Percentiles rank a stretch among this genome's conserved stretches.
Conservation (phyloP, 2,113 vertebrate genomes). For the Nothoprocta pentlandii region DNA sequence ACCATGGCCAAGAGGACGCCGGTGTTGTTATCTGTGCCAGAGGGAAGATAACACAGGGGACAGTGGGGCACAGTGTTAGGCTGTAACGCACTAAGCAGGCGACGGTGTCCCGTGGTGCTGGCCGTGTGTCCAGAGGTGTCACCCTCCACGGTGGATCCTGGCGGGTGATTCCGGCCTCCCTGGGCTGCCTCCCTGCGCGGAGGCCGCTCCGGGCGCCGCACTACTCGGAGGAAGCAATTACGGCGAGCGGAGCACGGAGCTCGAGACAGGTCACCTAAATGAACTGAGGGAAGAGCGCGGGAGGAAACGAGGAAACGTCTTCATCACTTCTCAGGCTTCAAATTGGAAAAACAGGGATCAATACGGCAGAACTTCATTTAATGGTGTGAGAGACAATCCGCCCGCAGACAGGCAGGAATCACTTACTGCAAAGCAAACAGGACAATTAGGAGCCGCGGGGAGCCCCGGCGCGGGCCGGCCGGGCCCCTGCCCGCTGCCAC, state of each 20-base stretch:
- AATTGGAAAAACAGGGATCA: conserved; percentile 80
- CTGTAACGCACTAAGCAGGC: background rate
- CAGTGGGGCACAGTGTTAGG: too few relatives aligned
- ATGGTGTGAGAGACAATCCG: conserved; percentile 78
- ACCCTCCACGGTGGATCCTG: background rate
- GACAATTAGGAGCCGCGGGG: conserved; percentile 59
- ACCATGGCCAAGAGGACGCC: background rate
- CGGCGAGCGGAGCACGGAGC: conserved; percentile 45
- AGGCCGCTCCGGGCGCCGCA: background rate
- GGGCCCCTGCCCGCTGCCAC: too few relatives aligned
- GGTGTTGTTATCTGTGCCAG: accelerated
- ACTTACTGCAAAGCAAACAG: conserved; percentile 75
- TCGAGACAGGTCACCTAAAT: conserved; percentile 70
- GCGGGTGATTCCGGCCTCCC: conserved; percentile 22
- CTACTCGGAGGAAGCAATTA: conserved; percentile 73
- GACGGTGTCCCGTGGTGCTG: background rate
- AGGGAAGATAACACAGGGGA: background rate
- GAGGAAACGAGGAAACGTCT: conserved; percentile 75
- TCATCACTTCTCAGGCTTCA: conserved; percentile 76
- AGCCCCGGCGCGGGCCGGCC: background rate
- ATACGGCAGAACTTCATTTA: conserved; percentile 80
- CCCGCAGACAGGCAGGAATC: conserved; percentile 72
- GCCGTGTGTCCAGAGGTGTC: background rate
- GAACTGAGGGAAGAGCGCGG: conserved; percentile 62
- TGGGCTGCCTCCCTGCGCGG: conserved; percentile 16